Evolutionary conservation across 2,113 vertebrate species (phyloP).

Genomic region (Seriola dumerili): DNA sequence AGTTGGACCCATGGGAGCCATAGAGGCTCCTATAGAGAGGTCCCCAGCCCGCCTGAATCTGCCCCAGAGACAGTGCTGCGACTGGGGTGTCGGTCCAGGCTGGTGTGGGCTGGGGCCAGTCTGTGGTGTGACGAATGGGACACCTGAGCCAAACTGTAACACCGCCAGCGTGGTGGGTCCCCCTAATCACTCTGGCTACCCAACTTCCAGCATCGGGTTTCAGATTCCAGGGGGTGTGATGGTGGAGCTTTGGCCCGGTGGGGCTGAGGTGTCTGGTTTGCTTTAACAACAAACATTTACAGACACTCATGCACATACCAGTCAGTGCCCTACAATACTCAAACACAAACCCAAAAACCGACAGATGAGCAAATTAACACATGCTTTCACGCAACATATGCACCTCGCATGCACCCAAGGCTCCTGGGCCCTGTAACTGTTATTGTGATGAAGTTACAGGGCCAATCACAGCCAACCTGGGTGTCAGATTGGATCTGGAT

Average conservation of each 20-base stretch:
- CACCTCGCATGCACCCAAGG: slow-evolving; percentile 1
- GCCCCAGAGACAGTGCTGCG: slow-evolving; percentile 49
- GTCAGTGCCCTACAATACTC: slow-evolving; percentile 30
- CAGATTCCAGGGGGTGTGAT: slow-evolving; percentile 73
- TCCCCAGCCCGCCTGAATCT: slow-evolving; percentile 52
- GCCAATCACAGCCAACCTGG: slow-evolving; percentile 18
- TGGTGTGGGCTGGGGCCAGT: slow-evolving; percentile 30
- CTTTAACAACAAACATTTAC: slow-evolving; percentile 76
- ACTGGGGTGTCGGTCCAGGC: slow-evolving; percentile 39
- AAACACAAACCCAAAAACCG: slow-evolving; percentile 41
- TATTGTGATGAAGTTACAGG: slow-evolving; percentile 38
- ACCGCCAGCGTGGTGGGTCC: slow-evolving; percentile 72
- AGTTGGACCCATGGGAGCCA: slow-evolving; percentile 74
- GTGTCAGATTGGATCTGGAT: slow-evolving; percentile 50
- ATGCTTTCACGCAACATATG: slow-evolving; percentile 7
- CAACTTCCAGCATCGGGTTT: slow-evolving; percentile 75
- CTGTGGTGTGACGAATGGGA: slow-evolving; percentile 81
- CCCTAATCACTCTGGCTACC: slow-evolving; percentile 74
- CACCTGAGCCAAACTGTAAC: slow-evolving; percentile 84
- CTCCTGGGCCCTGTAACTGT: slow-evolving; percentile 35
- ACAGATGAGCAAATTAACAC: slow-evolving; percentile 55
- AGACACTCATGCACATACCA: slow-evolving; percentile 56
- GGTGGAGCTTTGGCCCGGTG: slow-evolving; percentile 57
- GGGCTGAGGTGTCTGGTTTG: slow-evolving; percentile 69
- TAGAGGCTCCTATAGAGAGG: slow-evolving; percentile 54